phyloP scores from a whole-genome alignment of 2,113 vertebrate genomes.

The Hydropotes inermis region DNA sequence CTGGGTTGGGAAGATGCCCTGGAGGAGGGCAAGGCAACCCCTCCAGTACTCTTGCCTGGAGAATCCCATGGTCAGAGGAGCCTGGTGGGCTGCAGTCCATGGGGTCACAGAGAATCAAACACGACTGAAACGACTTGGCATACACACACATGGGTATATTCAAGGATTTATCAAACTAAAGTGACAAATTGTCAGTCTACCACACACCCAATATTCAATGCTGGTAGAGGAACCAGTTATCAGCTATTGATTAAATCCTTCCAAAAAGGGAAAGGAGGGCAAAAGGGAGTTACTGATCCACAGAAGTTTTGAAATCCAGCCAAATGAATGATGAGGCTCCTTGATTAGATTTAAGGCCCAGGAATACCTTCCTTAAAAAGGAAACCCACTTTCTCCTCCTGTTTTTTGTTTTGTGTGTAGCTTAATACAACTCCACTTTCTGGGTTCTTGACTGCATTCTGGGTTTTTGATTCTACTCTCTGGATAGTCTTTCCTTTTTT shows the following conservation, averaged over 20 bases:
- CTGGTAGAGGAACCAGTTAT: background rate
- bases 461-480: background rate
- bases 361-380: background rate
- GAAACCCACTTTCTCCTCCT: background rate
- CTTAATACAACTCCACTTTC: background rate
- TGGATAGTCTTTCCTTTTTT: background rate
- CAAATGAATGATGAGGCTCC: background rate
- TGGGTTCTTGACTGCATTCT: background rate
- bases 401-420: background rate
- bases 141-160: background rate
- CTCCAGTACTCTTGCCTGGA: background rate
- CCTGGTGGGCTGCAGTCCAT: background rate
- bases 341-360: background rate
- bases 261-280: background rate
- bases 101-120: background rate
- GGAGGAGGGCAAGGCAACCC: background rate
- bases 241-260: background rate
- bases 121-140: fast-evolving
- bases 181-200: background rate
- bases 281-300: background rate
- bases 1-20: background rate
- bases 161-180: background rate
- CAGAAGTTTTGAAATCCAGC: background rate
- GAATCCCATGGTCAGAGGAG: background rate
- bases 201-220: background rate